These are phyloP conservation scores for Hylomyscus alleni DNA, from an alignment of 2,797 vertebrate genomes.

Conservation along the genomic window DNA sequence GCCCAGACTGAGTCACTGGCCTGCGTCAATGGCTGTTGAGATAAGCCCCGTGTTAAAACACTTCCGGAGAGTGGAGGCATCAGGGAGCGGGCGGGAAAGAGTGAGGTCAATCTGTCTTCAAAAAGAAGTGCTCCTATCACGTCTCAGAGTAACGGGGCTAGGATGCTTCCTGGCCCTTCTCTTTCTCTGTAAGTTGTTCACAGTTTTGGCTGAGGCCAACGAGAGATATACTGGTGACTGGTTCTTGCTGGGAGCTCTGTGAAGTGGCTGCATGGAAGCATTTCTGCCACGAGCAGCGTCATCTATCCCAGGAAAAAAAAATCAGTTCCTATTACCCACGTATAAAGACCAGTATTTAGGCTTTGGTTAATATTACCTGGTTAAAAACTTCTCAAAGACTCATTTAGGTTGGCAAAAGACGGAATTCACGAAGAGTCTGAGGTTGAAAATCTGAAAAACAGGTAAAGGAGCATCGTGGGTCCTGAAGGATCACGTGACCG, in stretches of 20 bases:
- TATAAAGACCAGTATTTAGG: neutral
- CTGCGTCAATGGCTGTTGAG: conserved; percentile 57
- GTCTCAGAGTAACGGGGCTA: neutral
- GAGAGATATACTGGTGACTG: neutral
- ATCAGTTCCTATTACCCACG: conserved; percentile 7
- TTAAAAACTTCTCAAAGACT: neutral
- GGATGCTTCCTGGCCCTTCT: neutral
- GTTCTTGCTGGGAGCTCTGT: neutral
- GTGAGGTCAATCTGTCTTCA: neutral
- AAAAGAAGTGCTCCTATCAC: neutral
- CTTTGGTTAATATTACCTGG: conserved; percentile 51
- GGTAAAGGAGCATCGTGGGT: neutral
- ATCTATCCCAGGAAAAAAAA: neutral
- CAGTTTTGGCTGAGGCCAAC: neutral
- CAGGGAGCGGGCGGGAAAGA: neutral
- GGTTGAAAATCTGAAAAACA: conserved; percentile 48
- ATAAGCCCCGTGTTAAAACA: conserved; percentile 50
- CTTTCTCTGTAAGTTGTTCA: conserved; percentile 45
- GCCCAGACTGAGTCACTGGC: conserved; percentile 57
- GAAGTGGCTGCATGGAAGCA: neutral
- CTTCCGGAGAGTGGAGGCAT: conserved; percentile 51
- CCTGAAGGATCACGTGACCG: neutral
- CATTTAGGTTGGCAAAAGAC: neutral
- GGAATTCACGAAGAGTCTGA: conserved; percentile 35
- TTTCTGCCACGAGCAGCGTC: neutral